Evolutionary conservation across 2,113 vertebrate genomes (phyloP).

Genomic region (Aldabrachelys gigantea): DNA sequence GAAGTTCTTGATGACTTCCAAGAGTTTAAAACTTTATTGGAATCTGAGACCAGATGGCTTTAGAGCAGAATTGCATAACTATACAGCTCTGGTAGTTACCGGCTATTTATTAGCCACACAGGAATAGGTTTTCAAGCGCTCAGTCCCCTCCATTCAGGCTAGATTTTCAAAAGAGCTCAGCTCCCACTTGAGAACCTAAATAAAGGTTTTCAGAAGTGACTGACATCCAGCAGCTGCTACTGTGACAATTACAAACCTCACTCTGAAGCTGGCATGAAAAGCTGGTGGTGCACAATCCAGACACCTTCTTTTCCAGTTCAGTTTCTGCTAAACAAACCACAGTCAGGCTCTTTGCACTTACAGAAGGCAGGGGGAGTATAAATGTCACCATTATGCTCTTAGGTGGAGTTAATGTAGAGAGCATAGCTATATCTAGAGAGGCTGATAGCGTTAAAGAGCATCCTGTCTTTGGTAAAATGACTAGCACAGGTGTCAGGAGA

Average conservation of each 20-base stretch:
- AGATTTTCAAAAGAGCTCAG: not conserved
- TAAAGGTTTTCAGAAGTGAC: not conserved
- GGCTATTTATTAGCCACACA: not conserved
- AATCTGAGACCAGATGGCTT: not conserved
- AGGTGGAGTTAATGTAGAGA: not conserved
- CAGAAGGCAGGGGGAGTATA: not conserved
- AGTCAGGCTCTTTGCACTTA: not conserved
- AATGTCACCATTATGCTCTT: not conserved
- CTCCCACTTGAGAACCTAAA: not conserved
- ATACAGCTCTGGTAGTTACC: not conserved
- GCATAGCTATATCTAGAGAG: not conserved
- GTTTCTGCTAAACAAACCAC: not conserved
- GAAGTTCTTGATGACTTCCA: not conserved
- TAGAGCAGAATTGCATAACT: not conserved
- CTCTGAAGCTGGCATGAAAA: not conserved
- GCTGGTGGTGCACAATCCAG: not conserved
- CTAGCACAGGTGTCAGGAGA: not conserved
- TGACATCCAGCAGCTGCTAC: not conserved
- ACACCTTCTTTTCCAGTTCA: not conserved
- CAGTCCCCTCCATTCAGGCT: not conserved
- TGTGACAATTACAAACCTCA: not conserved
- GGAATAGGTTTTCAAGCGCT: not conserved
- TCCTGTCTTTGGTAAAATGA: not conserved
- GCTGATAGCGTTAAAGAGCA: not conserved
- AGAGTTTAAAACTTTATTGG: not conserved